These are phyloP conservation scores for Mactromeris polynyma DNA, from an alignment of 2,888 invertebrate genomes.

Conservation along the genomic window DNA sequence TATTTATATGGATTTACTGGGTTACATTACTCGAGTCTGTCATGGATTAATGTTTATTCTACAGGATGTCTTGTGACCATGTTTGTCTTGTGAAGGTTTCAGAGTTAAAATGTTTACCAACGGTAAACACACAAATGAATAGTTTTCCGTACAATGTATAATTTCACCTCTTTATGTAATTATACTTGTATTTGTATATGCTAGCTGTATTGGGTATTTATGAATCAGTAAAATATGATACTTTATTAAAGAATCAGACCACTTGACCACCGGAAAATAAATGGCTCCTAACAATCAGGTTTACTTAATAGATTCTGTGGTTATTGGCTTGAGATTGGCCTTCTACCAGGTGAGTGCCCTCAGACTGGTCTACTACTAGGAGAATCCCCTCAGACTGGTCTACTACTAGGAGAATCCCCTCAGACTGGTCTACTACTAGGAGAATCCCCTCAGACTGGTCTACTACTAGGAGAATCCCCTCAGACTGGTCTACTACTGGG, in stretches of 20 bases:
- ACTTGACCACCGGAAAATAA: not conserved
- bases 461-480: no score
- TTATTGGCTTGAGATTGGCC: no score
- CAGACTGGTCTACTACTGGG: no score
- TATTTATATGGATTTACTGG: not conserved
- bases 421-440: not conserved
- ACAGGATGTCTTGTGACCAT: slow-evolving; percentile 13
- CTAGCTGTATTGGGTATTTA: not conserved
- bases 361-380: no score
- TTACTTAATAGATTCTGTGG: no score
- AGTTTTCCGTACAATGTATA: not conserved
- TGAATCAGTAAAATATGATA: slow-evolving; percentile 13
- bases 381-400: no score
- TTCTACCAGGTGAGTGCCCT: no score
- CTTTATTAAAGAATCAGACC: not conserved
- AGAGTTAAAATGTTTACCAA: slow-evolving; percentile 1
- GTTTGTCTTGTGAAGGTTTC: not conserved
- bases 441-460: not conserved
- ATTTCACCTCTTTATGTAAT: not conserved
- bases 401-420: no score
- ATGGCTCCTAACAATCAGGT: not conserved
- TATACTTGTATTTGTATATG: not conserved
- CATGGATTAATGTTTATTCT: not conserved
- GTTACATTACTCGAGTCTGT: not conserved
- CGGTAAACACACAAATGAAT: not conserved